Evolutionary conservation across 2,888 invertebrate genomes (phyloP).

Genomic region (Drosophila mimica): DNA sequence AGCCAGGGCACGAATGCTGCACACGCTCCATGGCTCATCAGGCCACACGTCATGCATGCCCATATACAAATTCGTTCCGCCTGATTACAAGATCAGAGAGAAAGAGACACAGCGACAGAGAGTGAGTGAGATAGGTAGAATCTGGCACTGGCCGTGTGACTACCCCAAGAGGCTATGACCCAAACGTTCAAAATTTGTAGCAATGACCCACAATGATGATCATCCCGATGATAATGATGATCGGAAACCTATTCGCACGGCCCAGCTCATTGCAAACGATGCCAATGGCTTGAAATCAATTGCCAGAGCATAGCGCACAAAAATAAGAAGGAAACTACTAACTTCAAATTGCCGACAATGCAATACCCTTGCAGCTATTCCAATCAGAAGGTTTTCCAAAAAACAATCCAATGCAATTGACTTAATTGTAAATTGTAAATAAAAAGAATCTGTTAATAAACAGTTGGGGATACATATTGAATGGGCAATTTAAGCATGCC

Average conservation of each 20-base stretch:
- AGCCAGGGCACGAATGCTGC: conserved; percentile 59
- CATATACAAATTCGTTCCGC: conserved; percentile 81
- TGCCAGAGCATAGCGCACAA: conserved; percentile 67
- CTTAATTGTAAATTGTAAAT: neutral
- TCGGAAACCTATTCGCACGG: conserved; percentile 76
- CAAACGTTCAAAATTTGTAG: conserved; percentile 82
- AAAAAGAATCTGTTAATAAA: neutral
- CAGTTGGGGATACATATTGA: neutral
- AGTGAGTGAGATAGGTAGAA: conserved; percentile 13
- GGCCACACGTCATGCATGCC: conserved; percentile 82
- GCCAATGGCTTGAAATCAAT: conserved; percentile 80
- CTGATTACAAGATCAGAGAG: conserved; percentile 76
- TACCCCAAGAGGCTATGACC: conserved; percentile 71
- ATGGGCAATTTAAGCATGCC: neutral
- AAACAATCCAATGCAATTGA: neutral
- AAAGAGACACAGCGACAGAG: conserved; percentile 4
- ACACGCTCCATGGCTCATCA: conserved; percentile 72
- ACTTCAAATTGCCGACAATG: neutral
- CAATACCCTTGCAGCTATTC: conserved; percentile 24
- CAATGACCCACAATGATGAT: conserved; percentile 69
- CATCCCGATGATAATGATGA: conserved; percentile 54
- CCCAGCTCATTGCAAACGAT: conserved; percentile 76
- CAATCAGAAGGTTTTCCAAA: neutral
- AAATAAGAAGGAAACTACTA: conserved; percentile 21
- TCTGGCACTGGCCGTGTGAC: conserved; percentile 65